Evolutionary conservation across 1,140 invertebrate species (phyloP).

Genomic region (Tigriopus japonicus): DNA sequence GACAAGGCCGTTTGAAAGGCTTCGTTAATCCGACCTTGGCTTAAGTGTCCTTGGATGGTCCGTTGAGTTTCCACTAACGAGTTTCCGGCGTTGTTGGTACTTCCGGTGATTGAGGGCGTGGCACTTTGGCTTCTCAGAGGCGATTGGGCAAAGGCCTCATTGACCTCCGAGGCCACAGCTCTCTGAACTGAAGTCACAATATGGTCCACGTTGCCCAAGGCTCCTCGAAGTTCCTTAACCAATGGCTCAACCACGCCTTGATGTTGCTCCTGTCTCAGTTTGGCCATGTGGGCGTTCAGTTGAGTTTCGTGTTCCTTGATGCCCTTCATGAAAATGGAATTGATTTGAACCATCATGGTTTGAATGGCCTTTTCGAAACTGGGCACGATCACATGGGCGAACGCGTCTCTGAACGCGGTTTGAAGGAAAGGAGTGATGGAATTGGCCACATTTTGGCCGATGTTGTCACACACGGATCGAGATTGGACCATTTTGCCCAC

Average conservation of each 20-base stretch:
- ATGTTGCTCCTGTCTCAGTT: neutral
- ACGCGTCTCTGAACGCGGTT: neutral
- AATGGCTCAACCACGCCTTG: neutral
- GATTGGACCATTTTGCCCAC: neutral
- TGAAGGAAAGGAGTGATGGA: neutral
- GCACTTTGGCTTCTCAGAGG: no score
- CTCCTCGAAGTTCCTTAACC: neutral
- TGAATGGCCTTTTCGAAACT: neutral
- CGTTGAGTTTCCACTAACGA: neutral
- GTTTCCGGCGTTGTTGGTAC: no score
- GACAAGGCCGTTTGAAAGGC: constrained; percentile 40
- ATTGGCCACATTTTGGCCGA: neutral
- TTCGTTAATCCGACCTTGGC: neutral
- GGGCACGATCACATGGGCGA: neutral
- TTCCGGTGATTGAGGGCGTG: no score
- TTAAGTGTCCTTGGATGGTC: neutral
- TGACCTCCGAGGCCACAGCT: no score
- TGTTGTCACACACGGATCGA: neutral
- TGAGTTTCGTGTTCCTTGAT: neutral
- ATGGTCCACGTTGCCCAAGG: no score
- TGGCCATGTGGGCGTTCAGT: neutral
- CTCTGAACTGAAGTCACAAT: no score
- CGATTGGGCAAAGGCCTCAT: no score
- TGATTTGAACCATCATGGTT: constrained; percentile 1
- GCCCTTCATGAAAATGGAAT: neutral